Percentiles rank a stretch among this genome's conserved stretches.
Evolutionary conservation across 2,113 vertebrate genomes (phyloP).

Genomic region (Ailurus styani): DNA sequence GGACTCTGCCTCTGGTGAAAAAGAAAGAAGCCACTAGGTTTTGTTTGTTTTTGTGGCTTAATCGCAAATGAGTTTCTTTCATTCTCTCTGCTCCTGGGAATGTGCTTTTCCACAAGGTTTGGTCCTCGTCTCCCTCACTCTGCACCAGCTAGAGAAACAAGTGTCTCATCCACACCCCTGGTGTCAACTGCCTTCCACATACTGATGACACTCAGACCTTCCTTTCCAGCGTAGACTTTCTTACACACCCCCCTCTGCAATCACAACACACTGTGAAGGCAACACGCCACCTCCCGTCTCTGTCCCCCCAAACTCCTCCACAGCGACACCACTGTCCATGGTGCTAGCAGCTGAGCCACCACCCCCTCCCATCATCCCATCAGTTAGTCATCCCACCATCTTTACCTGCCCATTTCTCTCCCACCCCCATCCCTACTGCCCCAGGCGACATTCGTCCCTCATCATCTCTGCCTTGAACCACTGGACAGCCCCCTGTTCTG

Average conservation of each 20-base stretch:
- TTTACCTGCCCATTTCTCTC: background rate
- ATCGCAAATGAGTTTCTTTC: background rate
- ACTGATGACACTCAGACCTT: background rate
- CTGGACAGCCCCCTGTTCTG: background rate
- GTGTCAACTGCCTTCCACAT: background rate
- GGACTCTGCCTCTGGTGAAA: background rate
- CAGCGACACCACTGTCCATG: rapidly evolving
- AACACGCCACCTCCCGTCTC: background rate
- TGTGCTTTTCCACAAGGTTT: background rate
- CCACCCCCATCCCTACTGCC: background rate
- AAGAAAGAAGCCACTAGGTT: background rate
- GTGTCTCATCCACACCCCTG: background rate
- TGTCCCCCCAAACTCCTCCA: background rate
- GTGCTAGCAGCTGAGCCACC: background rate
- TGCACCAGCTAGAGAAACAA: background rate
- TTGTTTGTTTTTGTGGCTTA: background rate
- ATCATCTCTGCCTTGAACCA: background rate
- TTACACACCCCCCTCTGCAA: background rate
- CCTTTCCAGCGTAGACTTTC: background rate
- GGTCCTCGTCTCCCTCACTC: background rate
- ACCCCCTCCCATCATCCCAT: background rate
- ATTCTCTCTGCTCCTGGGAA: background rate
- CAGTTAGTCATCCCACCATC: too few species aligned
- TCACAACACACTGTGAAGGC: background rate
- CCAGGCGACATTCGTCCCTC: too few species aligned